Base-by-base conservation (phyloP, 2,797 vertebrate genomes). In the Sorex maritimensis region DNA sequence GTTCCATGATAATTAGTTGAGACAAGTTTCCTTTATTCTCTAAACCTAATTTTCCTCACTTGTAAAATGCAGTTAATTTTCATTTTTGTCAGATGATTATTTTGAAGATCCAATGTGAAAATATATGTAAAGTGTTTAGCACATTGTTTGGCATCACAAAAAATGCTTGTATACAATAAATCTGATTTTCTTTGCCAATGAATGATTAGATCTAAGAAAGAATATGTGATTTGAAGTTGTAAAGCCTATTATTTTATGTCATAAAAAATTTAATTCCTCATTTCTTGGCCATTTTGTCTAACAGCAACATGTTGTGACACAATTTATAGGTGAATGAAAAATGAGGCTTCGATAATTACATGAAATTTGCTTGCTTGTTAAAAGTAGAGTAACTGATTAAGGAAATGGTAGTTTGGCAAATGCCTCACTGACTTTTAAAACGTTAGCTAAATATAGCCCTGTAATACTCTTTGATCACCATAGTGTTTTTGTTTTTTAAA, bases 381-480 rank as follows among this genome's bases (percentile, higher is more conserved):
- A 85, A 94, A 96, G 44, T 83, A 73, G 88, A 93, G 26, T 72
- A 83, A 80, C 49, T 58, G 63, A 55, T 90, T 77, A 86, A 90
- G 19, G 74, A 91, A 94, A 87, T 74, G 24, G 28, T 63, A 67
- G 8, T 68, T 93, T 81, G 85, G 71, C 38, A 91, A 58, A 61
- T 23, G 72, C 26, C 41, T 71, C 34, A 6, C 7, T 87, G 72
- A 83, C 41, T 89, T 93, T 92, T 72, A 63, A 86, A 61, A 81
- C 90, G 58, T 86, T 85, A 75, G 38, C 15, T n/a, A 34, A 82
- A 19, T 61, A 24, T 91, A 41, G 87, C 61, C 67, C 83, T 72
- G 28, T 69, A 46, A 68, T 5, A 85, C 55, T 80, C 73, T 86
- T 24, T 88, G 38, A 94, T 61, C 41, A 67, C 63, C 72, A 2